A percentile compares a stretch with the other conserved stretches of the same genome.
Evolutionary conservation across 1,140 invertebrate species (phyloP).

Genomic region (Papilio dardanus): DNA sequence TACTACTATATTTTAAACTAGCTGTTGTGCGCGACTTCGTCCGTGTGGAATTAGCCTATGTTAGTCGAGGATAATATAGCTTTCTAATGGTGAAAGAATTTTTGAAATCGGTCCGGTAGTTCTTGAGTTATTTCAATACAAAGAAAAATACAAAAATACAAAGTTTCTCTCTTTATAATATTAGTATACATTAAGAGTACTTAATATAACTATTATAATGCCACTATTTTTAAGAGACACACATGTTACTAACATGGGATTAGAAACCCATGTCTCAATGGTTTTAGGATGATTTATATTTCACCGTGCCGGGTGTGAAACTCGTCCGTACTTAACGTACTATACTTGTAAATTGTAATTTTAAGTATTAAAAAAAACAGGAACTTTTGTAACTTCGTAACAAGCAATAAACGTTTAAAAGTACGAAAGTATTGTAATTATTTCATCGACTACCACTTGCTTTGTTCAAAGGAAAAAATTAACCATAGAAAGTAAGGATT

Average conservation of each 20-base stretch:
- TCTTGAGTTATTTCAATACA: too few relatives aligned
- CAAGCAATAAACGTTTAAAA: not conserved
- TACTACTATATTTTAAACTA: too few relatives aligned
- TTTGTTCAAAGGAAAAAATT: constrained; percentile 15
- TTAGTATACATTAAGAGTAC: too few relatives aligned
- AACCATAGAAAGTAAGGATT: constrained; percentile 20
- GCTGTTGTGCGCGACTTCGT: too few relatives aligned
- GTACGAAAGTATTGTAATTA: constrained; percentile 31
- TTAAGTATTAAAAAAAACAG: not conserved
- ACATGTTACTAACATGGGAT: not conserved
- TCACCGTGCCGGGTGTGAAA: not conserved
- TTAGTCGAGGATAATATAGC: too few relatives aligned
- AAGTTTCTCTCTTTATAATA: too few relatives aligned
- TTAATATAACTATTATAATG: not conserved
- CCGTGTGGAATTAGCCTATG: too few relatives aligned
- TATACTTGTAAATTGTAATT: not conserved
- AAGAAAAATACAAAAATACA: too few relatives aligned
- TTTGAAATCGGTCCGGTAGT: too few relatives aligned
- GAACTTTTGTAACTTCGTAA: not conserved
- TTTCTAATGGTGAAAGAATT: too few relatives aligned
- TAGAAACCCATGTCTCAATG: constrained; percentile 12
- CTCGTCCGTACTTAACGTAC: not conserved
- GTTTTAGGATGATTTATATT: constrained; percentile 12
- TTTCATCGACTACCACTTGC: constrained; percentile 31
- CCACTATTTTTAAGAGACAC: not conserved